Base-by-base conservation (phyloP, 2,113 vertebrate species). In the Copsychus sechellarum region DNA sequence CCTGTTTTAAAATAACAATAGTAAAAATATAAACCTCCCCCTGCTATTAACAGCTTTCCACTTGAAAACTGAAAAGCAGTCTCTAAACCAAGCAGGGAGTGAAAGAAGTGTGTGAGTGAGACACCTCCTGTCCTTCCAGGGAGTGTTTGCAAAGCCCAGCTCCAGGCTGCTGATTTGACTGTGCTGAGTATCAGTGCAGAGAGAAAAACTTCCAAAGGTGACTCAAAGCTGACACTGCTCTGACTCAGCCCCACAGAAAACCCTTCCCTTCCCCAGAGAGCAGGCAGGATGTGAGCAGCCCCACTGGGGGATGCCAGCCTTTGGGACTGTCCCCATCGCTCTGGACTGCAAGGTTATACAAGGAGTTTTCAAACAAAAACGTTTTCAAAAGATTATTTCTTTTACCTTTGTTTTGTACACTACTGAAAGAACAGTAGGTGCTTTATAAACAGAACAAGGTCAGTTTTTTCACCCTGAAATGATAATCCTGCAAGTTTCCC, bases 141-240 rank as follows among this genome's bases (percentile, higher is more conserved):
- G 10, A 42, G 12, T 1, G 33, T 34, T 50, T 65, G 76, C 80
- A 69, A 45, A 73, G 64, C 21, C 16, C 34, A 60, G 3, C 40
- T 53, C 78, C 31, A 34, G 33, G 34, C 48, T 76, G 36, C 8
- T 1, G 22, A 12, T 51, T 83, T 36, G 36, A 53, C 57, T 40
- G 60, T 3, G 6, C 45, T 3, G 17, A 0, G 2, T 1, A 8
- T 13, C 25, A 5, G 0, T 1, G 43, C 38, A 22, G 43, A 72
- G 67, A 7, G 12, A 74, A 21, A 47, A 56, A 29, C 11, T 60
- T 38, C 66, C 54, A 14, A 9, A 2, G 54, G 28, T 8, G 58
- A 43, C 26, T 67, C 71, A 36, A 69, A 80, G 62, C 53, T 82
- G 79, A 18, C 31, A 2, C 36, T 48, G 28, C 11, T 36, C 40